A percentile compares a stretch with the other conserved stretches of the same genome.
phyloP scores from a whole-genome alignment of 2,113 vertebrate genomes.

The Cervus canadensis region DNA sequence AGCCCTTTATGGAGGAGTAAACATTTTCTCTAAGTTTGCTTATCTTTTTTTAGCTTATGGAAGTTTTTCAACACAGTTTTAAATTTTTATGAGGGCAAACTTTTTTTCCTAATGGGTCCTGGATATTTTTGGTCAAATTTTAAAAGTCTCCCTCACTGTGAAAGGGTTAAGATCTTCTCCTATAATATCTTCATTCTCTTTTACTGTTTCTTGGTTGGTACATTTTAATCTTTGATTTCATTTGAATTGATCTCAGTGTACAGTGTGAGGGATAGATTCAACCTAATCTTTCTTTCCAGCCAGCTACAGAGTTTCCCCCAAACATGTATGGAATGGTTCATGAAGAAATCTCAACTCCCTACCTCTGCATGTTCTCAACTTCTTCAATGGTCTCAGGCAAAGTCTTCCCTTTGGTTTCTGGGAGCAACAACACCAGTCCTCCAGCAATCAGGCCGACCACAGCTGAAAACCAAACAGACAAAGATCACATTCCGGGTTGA shows the following conservation, averaged over 20 bases:
- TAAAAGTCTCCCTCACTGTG: neutral
- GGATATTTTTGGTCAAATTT: neutral
- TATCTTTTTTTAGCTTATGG: neutral
- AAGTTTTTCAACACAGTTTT: neutral
- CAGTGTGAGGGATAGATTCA: neutral
- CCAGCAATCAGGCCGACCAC: slow-evolving; percentile 83
- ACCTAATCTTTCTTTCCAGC: neutral
- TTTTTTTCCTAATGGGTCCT: neutral
- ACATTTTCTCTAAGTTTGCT: neutral
- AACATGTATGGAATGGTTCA: rapidly evolving
- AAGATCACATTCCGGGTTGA: neutral
- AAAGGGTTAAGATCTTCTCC: neutral
- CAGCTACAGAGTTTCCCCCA: neutral
- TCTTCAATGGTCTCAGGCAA: slow-evolving; percentile 91
- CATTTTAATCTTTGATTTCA: neutral
- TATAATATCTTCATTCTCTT: neutral
- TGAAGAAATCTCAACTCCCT: neutral
- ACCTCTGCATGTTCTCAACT: slow-evolving; percentile 87
- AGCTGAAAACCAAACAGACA: slow-evolving; percentile 77
- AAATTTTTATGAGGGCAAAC: neutral
- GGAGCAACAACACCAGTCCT: slow-evolving; percentile 86
- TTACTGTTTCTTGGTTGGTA: neutral
- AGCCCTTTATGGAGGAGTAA: neutral
- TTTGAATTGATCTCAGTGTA: neutral
- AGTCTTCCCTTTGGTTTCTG: slow-evolving; percentile 88